phyloP scores from a whole-genome alignment of 1,140 invertebrate species.

The Coenobita brevimanus region DNA sequence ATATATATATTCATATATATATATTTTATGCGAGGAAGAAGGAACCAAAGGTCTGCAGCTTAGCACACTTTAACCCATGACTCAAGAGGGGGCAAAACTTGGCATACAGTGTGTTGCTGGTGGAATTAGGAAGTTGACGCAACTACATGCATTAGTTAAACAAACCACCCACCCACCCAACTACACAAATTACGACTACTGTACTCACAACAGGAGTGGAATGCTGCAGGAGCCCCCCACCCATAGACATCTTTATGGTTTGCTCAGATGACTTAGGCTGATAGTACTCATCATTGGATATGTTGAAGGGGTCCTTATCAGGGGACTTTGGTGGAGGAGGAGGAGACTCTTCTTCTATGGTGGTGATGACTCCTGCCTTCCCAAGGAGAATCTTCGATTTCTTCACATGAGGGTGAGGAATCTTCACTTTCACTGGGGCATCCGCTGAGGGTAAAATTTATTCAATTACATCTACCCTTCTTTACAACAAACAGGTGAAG shows the following conservation, averaged over 20 bases:
- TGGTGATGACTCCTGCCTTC: constrained; percentile 96
- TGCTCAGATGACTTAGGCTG: constrained; percentile 84
- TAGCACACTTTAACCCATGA: too few species aligned
- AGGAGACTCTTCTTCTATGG: constrained; percentile 91
- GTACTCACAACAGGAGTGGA: constrained; percentile 89
- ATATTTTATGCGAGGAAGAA: too few species aligned
- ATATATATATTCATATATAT: too few species aligned
- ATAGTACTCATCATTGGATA: constrained; percentile 98
- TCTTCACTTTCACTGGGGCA: constrained; percentile 81
- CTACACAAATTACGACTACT: not conserved
- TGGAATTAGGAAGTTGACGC: not conserved
- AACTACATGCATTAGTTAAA: too few species aligned
- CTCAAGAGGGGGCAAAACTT: too few species aligned
- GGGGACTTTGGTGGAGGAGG: constrained; percentile 89
- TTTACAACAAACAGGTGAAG: too few species aligned
- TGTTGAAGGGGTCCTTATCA: constrained; percentile 97
- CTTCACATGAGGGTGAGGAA: constrained; percentile 93
- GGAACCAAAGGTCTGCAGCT: too few species aligned
- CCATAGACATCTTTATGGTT: constrained; percentile 72
- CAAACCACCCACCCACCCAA: not conserved
- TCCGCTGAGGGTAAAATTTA: constrained; percentile 48
- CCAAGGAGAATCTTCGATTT: constrained; percentile 97
- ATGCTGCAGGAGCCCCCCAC: constrained; percentile 92
- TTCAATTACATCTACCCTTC: too few species aligned
- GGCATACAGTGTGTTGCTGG: too few species aligned